Conservation (phyloP, 2,888 invertebrate genomes). For the Agrochola macilenta region DNA sequence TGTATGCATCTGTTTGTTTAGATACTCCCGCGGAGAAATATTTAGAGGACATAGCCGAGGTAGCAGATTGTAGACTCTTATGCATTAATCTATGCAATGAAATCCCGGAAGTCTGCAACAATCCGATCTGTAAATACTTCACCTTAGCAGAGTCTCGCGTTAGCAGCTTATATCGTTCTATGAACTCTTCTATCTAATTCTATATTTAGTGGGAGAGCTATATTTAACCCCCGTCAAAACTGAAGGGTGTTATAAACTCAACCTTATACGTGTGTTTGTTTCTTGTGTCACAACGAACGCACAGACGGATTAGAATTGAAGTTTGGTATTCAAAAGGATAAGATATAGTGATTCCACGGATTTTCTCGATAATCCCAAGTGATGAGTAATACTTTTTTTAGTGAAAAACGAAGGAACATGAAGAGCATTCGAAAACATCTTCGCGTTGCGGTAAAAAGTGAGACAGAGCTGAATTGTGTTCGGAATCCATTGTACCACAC, state of each 20-base stretch:
- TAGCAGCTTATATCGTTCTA: constrained; percentile 60
- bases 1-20: constrained; percentile 10
- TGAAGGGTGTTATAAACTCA: constrained; percentile 64
- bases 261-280: constrained; percentile 49
- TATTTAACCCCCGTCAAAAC: constrained; percentile 63
- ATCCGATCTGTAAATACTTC: constrained; percentile 59
- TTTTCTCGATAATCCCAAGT: constrained; percentile 20
- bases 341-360: constrained; percentile 18
- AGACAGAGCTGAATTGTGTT: constrained; percentile 61
- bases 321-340: constrained; percentile 23
- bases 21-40: constrained; percentile 37
- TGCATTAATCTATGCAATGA: constrained; percentile 26
- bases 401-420: constrained; percentile 23
- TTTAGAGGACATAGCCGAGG: constrained; percentile 18
- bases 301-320: constrained; percentile 27
- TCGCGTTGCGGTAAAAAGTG: constrained; percentile 54
- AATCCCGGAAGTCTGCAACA: constrained; percentile 58
- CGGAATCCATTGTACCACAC: constrained; percentile 64
- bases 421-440: constrained; percentile 35
- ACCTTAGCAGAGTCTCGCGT: constrained; percentile 43
- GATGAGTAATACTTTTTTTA: constrained; percentile 23
- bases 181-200: constrained; percentile 60
- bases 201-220: constrained; percentile 58
- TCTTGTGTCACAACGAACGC: constrained; percentile 48
- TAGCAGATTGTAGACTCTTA: constrained; percentile 12